These are phyloP conservation scores for Hippocampus mohnikei DNA, from an alignment of 2,113 vertebrate species.

Conservation along the genomic window DNA sequence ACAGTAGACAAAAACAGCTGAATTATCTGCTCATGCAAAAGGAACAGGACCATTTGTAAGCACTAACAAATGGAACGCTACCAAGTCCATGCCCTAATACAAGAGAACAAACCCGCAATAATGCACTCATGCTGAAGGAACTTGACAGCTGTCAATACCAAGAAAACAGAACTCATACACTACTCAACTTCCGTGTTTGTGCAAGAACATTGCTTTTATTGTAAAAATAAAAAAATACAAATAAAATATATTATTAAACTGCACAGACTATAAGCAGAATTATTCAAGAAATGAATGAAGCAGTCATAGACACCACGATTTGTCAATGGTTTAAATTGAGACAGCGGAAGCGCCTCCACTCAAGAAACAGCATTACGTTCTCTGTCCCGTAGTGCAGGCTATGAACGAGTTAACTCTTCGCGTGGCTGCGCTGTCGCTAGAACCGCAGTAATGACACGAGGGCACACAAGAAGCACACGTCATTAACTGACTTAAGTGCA, in stretches of 20 bases:
- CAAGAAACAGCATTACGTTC: not conserved
- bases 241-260: not conserved
- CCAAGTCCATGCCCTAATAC: not conserved
- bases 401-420: not conserved
- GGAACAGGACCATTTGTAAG: not conserved
- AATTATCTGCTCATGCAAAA: not conserved
- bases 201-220: not conserved
- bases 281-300: not conserved
- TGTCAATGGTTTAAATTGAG: not conserved
- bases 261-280: not conserved
- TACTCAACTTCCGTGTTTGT: not conserved
- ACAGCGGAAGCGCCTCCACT: not conserved
- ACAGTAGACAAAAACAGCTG: not conserved
- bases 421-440: not conserved
- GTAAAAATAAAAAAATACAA: not conserved
- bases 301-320: not conserved
- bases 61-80: not conserved
- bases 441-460: too few species aligned
- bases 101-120: not conserved
- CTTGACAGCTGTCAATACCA: not conserved
- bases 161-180: not conserved
- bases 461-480: not conserved
- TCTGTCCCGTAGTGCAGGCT: not conserved
- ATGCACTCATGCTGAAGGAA: not conserved
- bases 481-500: not conserved